These are phyloP conservation scores for Leptodirus hochenwartii DNA, from an alignment of 2,888 invertebrate genomes.

Conservation along the genomic window DNA sequence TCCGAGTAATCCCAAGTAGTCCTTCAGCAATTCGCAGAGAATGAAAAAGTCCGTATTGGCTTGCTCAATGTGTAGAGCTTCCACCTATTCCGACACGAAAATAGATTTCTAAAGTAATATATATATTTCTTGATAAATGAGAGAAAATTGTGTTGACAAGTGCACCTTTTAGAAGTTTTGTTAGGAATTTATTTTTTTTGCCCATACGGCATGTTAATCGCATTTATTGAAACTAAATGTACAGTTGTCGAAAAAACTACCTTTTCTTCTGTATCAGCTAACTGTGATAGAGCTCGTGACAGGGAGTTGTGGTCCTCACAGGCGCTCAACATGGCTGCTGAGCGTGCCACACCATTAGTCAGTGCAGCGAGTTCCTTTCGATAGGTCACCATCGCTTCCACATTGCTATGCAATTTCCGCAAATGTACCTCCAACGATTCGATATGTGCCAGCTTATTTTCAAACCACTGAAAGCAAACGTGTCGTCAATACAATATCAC, in stretches of 20 bases:
- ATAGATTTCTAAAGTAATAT: no score
- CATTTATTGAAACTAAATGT: no score
- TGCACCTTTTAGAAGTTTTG: background rate
- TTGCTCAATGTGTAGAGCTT: constrained; percentile 76
- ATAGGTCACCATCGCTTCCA: constrained; percentile 74
- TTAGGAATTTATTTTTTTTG: no score
- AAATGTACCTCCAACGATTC: constrained; percentile 81
- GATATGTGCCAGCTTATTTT: constrained; percentile 82
- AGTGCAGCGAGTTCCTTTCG: constrained; percentile 65
- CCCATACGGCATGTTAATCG: no score
- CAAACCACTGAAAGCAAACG: constrained; percentile 86
- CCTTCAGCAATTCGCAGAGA: constrained; percentile 86
- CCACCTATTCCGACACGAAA: constrained; percentile 38
- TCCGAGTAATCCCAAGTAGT: constrained; percentile 80
- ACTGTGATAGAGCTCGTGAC: constrained; percentile 73
- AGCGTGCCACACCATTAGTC: constrained; percentile 72
- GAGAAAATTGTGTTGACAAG: background rate
- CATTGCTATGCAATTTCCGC: constrained; percentile 66
- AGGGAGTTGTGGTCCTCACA: constrained; percentile 86
- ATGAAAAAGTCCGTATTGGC: constrained; percentile 89
- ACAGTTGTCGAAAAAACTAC: no score
- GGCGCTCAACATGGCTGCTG: constrained; percentile 75
- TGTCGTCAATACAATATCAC: no score
- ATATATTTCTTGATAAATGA: no score
- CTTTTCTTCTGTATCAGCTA: constrained; percentile 76